A percentile compares a stretch with the other conserved stretches of the same genome.
These are phyloP conservation scores for Callionymus lyra DNA, from an alignment of 2,113 vertebrate species.

Conservation along the genomic window DNA sequence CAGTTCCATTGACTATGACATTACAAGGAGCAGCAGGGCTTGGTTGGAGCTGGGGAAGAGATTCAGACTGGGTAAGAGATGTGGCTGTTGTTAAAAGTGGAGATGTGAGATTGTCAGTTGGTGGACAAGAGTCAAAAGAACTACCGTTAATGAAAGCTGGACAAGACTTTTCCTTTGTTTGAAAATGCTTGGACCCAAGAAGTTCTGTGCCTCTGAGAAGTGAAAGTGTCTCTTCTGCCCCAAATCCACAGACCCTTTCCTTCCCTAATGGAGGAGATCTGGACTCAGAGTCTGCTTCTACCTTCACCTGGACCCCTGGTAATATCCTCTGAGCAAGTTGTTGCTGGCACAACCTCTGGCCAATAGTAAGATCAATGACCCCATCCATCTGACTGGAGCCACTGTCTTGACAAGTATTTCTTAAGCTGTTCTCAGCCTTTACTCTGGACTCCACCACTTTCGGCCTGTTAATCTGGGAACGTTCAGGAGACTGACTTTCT, in stretches of 20 bases:
- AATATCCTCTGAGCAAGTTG: constrained; percentile 86
- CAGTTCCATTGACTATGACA: constrained; percentile 92
- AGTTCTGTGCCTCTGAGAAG: constrained; percentile 54
- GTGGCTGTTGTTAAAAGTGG: constrained; percentile 29
- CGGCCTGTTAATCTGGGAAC: constrained; percentile 68
- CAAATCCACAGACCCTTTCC: constrained; percentile 47
- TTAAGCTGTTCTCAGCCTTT: constrained; percentile 76
- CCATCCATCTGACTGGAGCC: constrained; percentile 75
- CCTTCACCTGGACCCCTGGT: constrained; percentile 76
- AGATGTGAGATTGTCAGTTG: constrained; percentile 21
- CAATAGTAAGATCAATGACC: constrained; percentile 92
- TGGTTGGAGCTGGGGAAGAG: constrained; percentile 32
- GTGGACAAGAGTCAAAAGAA: constrained; percentile 51
- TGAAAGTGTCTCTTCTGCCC: constrained; percentile 31
- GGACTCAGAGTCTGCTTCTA: constrained; percentile 71
- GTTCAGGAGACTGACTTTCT: constrained; percentile 72
- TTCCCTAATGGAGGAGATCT: constrained; percentile 35
- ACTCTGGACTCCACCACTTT: constrained; percentile 81
- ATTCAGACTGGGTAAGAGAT: constrained; percentile 62
- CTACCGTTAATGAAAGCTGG: constrained; percentile 67
- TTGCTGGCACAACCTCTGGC: constrained; percentile 81
- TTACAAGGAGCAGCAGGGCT: constrained; percentile 79
- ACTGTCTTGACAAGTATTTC: constrained; percentile 60
- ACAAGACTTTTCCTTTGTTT: constrained; percentile 61
- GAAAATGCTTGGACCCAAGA: constrained; percentile 16